Evolutionary conservation across 2,888 invertebrate species (phyloP), one percentile per base, ranked within the genome.

Genomic region (Andrena fulva): DNA sequence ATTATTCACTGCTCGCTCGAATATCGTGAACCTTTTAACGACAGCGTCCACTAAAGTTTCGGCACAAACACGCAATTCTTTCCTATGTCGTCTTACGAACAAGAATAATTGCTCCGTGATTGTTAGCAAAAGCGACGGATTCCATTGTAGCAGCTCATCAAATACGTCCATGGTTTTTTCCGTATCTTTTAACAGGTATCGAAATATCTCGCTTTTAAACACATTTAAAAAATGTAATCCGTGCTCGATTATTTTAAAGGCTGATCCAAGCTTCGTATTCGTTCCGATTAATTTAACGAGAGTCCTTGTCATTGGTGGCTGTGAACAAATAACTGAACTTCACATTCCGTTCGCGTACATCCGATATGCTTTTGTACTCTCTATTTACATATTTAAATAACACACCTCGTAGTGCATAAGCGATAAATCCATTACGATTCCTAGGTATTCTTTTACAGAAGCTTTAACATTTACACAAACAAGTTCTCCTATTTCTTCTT

Each of bases 201-300:
- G 80, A 63, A 91, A 91, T 59, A 94, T 89, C 0, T 89, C 82
- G 8, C 78, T 77, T 68, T 91, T 91, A 52, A 93, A 94, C 2
- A 80, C 85, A 54, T 89, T 89, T 24, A 93, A 80, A 84, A 94
- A 94, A 78, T 94, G 88, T 79, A 92, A 91, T 0, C 94, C 94
- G 68, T 94, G 92, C 12, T 85, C 85, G 1, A 92, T 85, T 20
- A 42, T 89, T 6, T 83, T 86, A 1, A 75, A 78, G 24, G 89
- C 76, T 52, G 71, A n/a, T 2, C 54, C 77, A 4, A 62, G 62
- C 8, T 88, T 76, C 29, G 60, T 67, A 6, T 82, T 33, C 0
- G 86, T 73, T 2, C 62, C 50, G 24, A 90, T 88, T 16, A 90
- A 78, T 16, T 48, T 16, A 29, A 91, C 33, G n/a, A 91, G 24